phyloP scores from a whole-genome alignment of 2,113 vertebrate species.

The Myotis brandtii region DNA sequence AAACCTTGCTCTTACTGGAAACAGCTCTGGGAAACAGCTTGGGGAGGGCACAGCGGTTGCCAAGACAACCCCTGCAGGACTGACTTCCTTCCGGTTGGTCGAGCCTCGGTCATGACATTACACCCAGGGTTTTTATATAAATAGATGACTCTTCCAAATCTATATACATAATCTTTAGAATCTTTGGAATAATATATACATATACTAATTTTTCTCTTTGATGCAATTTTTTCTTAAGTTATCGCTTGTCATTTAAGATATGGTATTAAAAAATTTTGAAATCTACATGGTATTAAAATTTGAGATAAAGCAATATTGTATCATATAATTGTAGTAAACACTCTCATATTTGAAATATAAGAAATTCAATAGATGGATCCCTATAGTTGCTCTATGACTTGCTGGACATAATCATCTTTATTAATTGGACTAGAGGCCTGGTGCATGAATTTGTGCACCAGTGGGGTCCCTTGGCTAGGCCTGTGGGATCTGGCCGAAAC shows the following conservation, averaged over 20 bases:
- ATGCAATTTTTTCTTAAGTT: neutral
- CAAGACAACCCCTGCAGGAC: no score
- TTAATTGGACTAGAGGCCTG: neutral
- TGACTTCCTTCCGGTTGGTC: no score
- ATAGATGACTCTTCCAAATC: neutral
- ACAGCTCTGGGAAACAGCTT: no score
- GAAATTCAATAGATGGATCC: neutral
- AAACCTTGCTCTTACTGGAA: no score
- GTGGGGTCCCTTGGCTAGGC: no score
- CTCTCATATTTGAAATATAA: neutral
- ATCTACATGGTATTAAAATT: neutral
- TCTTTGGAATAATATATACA: neutral
- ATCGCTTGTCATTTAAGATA: neutral
- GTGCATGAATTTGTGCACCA: no score
- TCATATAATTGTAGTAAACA: neutral
- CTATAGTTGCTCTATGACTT: neutral
- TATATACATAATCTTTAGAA: neutral
- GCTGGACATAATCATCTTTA: neutral
- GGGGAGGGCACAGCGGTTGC: no score
- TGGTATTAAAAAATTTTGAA: neutral
- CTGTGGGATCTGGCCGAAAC: no score
- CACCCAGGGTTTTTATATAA: no score
- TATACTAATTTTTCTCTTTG: neutral
- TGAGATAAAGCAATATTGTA: neutral
- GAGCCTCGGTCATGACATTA: no score